phyloP scores from a whole-genome alignment of 2,113 vertebrate species.

The Damaliscus lunatus region DNA sequence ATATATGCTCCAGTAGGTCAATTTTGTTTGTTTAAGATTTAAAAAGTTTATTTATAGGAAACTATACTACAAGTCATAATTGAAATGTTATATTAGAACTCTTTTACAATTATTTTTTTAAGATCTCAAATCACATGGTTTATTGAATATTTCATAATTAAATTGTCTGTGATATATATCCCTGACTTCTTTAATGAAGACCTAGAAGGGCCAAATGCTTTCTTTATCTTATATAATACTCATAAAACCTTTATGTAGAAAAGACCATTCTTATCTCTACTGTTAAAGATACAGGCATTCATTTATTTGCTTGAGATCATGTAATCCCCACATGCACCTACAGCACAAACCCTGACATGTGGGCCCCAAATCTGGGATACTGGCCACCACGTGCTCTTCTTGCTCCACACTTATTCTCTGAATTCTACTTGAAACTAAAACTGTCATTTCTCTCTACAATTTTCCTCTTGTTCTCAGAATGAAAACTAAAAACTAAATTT shows the following conservation, averaged over 20 bases:
- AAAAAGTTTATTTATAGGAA: not conserved
- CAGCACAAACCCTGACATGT: not conserved
- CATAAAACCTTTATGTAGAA: not conserved
- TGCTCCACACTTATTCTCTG: not conserved
- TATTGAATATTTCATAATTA: not conserved
- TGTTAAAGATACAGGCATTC: not conserved
- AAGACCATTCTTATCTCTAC: not conserved
- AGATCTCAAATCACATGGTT: not conserved
- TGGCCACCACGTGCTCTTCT: not conserved
- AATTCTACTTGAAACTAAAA: not conserved
- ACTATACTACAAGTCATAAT: not conserved
- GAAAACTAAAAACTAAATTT: not conserved
- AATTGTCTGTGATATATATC: not conserved
- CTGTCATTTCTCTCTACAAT: not conserved
- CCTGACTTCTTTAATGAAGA: not conserved
- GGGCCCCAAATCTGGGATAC: not conserved
- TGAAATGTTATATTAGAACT: not conserved
- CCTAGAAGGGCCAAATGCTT: not conserved
- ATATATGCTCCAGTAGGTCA: not conserved
- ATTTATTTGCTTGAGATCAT: not conserved
- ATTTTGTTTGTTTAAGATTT: not conserved
- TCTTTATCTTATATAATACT: not conserved
- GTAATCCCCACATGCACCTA: rapidly evolving
- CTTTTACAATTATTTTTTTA: not conserved
- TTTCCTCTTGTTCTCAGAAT: not conserved